Percentiles rank a stretch among this genome's conserved stretches.
phyloP scores from a whole-genome alignment of 2,113 vertebrate genomes.

The Fukomys damarensis region DNA sequence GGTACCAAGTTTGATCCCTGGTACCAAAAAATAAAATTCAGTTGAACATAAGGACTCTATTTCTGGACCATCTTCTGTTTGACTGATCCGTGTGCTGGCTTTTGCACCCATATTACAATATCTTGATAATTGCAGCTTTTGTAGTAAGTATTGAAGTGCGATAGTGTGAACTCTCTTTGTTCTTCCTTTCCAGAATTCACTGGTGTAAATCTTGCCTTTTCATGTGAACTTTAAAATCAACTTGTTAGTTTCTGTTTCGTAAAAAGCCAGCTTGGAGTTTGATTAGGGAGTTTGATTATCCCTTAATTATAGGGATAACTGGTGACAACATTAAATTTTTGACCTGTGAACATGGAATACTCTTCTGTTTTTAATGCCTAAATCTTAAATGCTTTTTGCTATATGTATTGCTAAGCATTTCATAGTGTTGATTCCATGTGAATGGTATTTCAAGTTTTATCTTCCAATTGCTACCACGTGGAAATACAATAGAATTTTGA shows the following conservation, averaged over 20 bases:
- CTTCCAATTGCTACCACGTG: neutral
- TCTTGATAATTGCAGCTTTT: neutral
- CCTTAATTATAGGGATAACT: neutral
- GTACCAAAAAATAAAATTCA: too few species aligned
- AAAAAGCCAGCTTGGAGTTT: neutral
- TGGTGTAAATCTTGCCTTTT: neutral
- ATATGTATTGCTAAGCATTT: neutral
- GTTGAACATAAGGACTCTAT: neutral
- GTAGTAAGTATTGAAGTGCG: neutral
- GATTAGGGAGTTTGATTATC: neutral
- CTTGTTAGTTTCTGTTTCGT: neutral
- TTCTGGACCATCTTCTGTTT: neutral
- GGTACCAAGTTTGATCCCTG: too few species aligned
- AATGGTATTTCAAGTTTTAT: neutral
- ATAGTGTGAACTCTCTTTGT: neutral
- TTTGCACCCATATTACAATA: neutral
- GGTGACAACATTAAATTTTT: neutral
- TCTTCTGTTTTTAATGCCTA: neutral
- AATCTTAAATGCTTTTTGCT: neutral
- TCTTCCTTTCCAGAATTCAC: neutral
- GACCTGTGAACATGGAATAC: neutral
- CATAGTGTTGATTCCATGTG: neutral
- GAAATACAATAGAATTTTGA: neutral
- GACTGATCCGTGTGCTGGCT: neutral
- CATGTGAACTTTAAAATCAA: neutral